Base-by-base conservation (phyloP, 2,113 vertebrate species). In the Nasalis larvatus region DNA sequence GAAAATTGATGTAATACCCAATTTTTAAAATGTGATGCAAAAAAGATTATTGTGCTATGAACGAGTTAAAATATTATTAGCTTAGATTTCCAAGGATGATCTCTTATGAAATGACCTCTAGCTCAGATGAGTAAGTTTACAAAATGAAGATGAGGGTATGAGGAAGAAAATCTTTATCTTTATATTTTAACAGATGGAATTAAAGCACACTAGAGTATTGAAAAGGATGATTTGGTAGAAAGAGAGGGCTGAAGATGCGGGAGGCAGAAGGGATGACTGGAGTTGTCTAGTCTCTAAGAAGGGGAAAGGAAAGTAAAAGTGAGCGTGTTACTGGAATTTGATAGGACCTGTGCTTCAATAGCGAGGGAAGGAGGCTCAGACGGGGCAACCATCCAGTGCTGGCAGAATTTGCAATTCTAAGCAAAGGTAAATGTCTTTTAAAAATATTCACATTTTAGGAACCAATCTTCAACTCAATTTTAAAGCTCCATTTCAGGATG, bases 371-470 rank as follows among this genome's bases (percentile, higher is more conserved):
- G 68, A 96, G 73, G 8, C 54, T 0, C 45, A 82, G 54, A 80
- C 14, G 27, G 54, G 12, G 18, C 56, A 3, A 45, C 42, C n/a
- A 40, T n/a, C n/a, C 25, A 71, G 14, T 52, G 11, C 4, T 94
- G 18, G 21, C 30, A 89, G 18, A 93, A 84, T 94, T 68, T 97
- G 56, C 32, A 88, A 91, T 96, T 82, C 82, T 90, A 74, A 92
- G 74, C 40, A 86, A 96, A 96, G 85, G 35, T 32, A 91, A 93
- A 83, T 25, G 47, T 86, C n/a, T 92, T 95, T 91, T 88, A 20
- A 76, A 90, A 91, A 92, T 78, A 88, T 58, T 96, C 82, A 91
- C 40, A 77, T 68, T 89, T 68, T 77, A 91, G 52, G 52, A 90
- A 78, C 23, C 27, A 82, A 66, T 92, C 52, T 95, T 96, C 58